Base-by-base conservation (phyloP, 2,888 invertebrate species). In the Spilosoma lubricipeda region DNA sequence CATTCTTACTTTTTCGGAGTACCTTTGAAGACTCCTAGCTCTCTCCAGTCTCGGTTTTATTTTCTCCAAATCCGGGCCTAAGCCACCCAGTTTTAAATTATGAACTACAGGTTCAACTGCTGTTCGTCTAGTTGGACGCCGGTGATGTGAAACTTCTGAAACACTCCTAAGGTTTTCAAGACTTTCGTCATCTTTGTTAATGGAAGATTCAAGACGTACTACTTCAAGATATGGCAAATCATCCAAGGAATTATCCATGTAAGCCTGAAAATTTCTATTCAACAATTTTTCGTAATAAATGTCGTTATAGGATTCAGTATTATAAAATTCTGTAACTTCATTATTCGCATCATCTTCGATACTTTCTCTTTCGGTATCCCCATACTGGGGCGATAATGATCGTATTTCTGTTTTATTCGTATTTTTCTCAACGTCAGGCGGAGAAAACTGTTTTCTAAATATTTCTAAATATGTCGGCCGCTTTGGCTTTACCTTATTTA, bases 1-100 rank as follows among this genome's bases (percentile, higher is more conserved):
- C 93, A 94, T 94, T 81, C 95, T 90, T 0, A 95, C 93, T 79
- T 92, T 94, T 85, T 95, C 95, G 3, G 95, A 95, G 85, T 95
- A 95, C 80, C 95, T 91, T 85, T 95, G 95, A 42, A 95, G 89
- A 72, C 95, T 95, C 80, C 93, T 89, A 68, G 95, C 95, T 89
- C 95, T 90, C 82, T 95, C 95, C 64, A 95, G 80, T 75, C 94
- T 90, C 30, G 95, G 95, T 80, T 90, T 93, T 23, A 95, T 94
- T 67, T 89, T 90, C 79, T 95, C 94, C 75, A 93, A 81, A 75
- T 95, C 95, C 27, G 95, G 94, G 4, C 95, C 95, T 39, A 95
- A 82, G 0, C 95, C 95, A 52, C 95, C 95, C 18, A 95, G 80
- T 79, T 92, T 94, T 1, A 95, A 80, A 82, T 89, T 91, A 72